Evolutionary conservation across 2,888 invertebrate species (phyloP).

Genomic region (Papilio demoleus): DNA sequence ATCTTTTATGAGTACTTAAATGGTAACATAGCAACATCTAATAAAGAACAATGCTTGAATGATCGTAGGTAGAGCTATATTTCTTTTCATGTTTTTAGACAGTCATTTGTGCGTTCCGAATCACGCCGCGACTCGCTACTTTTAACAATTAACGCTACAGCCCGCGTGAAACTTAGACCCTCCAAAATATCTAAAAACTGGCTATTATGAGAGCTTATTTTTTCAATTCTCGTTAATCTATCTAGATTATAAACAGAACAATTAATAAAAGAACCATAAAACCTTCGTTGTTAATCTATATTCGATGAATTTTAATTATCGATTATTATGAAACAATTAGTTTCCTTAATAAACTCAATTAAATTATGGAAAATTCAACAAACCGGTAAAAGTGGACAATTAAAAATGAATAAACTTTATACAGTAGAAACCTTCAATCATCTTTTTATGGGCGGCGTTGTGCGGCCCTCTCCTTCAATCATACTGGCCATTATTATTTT

Average conservation of each 20-base stretch:
- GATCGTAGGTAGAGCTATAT: not conserved
- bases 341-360: not conserved
- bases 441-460: too few species aligned
- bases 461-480: too few species aligned
- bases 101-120: too few species aligned
- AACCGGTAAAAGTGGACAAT: slow-evolving; percentile 1
- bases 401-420: not conserved
- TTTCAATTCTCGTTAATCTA: not conserved
- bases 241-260: not conserved
- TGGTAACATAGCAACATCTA: not conserved
- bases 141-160: too few species aligned
- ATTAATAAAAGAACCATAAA: not conserved
- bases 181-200: too few species aligned
- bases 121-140: too few species aligned
- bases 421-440: not conserved
- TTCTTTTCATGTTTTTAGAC: too few species aligned
- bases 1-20: not conserved
- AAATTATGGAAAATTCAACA: slow-evolving; percentile 9
- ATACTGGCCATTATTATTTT: too few species aligned
- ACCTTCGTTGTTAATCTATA: slow-evolving; percentile 15
- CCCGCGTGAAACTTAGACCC: too few species aligned
- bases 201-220: not conserved
- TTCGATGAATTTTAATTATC: slow-evolving; percentile 5
- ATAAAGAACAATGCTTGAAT: not conserved
- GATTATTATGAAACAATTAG: too few species aligned